phyloP scores from a whole-genome alignment of 2,113 vertebrate genomes.

The Stegostoma tigrinum region DNA sequence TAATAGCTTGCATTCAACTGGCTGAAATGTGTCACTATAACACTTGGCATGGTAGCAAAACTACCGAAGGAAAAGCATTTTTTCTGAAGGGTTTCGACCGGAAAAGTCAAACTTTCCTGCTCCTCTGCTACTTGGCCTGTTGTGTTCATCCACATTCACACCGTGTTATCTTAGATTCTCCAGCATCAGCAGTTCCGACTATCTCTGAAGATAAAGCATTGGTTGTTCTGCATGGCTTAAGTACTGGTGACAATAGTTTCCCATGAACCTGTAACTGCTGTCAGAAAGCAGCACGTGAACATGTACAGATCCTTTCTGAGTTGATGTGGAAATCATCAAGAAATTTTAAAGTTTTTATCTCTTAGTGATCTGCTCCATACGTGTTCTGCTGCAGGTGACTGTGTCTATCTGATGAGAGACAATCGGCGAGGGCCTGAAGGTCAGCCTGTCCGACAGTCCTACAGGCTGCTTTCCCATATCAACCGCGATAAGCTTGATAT shows the following conservation, averaged over 20 bases:
- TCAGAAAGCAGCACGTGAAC: neutral
- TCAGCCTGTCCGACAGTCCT: slow-evolving; percentile 88
- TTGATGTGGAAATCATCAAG: neutral
- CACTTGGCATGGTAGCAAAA: neutral
- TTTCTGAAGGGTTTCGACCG: too few species aligned
- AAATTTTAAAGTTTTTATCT: neutral
- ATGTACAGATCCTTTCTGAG: neutral
- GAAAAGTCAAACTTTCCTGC: too few species aligned
- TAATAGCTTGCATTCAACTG: neutral
- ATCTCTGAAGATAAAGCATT: too few species aligned
- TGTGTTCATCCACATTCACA: too few species aligned
- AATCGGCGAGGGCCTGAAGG: slow-evolving; percentile 86
- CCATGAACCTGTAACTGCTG: neutral
- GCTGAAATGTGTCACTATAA: neutral
- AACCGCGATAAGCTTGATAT: slow-evolving; percentile 95
- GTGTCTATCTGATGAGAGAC: slow-evolving; percentile 95
- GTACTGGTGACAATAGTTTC: neutral
- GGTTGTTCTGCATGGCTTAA: neutral
- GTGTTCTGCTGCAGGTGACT: slow-evolving; percentile 68
- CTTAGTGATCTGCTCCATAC: neutral
- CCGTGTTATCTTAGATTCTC: too few species aligned
- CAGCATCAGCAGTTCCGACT: too few species aligned
- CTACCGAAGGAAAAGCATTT: too few species aligned
- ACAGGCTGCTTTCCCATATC: slow-evolving; percentile 84
- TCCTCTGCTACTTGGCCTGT: too few species aligned